These are phyloP conservation scores for Leucoraja erinaceus DNA, from an alignment of 2,113 vertebrate species.

Conservation along the genomic window DNA sequence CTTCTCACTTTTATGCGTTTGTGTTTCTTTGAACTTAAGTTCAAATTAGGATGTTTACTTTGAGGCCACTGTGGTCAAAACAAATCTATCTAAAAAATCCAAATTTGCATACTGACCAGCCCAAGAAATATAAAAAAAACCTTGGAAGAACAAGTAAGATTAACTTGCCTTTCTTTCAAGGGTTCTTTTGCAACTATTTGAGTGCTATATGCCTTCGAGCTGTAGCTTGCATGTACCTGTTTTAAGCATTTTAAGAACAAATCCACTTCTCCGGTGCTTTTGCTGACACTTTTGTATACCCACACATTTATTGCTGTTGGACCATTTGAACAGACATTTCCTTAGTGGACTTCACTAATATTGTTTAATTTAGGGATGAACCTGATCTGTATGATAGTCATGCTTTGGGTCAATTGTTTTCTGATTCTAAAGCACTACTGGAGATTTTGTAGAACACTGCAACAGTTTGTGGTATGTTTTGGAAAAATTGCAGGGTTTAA, in stretches of 20 bases:
- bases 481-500: neutral
- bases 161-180: neutral
- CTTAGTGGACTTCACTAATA: neutral
- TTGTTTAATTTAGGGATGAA: neutral
- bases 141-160: neutral
- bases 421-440: no score
- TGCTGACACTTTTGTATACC: neutral
- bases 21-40: neutral
- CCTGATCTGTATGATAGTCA: neutral
- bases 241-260: neutral
- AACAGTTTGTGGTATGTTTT: neutral
- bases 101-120: neutral
- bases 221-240: neutral
- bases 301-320: neutral
- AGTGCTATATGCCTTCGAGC: neutral
- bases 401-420: neutral
- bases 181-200: neutral
- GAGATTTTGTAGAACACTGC: neutral
- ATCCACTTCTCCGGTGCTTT: neutral
- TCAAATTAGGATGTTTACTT: neutral
- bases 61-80: neutral
- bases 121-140: neutral
- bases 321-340: neutral
- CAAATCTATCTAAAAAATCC: neutral
- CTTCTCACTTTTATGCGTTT: neutral